Base-by-base conservation (phyloP, 2,888 invertebrate genomes). In the Acholoe squamosa region DNA sequence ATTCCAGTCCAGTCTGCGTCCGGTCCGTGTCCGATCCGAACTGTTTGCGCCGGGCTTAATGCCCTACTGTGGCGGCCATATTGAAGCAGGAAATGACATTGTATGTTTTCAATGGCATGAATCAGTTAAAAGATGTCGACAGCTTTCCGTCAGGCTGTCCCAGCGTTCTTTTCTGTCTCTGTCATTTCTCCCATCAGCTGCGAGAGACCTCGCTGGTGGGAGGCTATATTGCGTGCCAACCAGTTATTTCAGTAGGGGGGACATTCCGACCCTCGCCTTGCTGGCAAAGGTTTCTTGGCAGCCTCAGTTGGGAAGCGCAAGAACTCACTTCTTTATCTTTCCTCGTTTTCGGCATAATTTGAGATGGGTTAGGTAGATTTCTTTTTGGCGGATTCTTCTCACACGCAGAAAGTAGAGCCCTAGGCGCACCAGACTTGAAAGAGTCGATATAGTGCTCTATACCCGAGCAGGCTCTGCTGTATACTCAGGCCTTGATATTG, bases 251-350 rank as follows among this genome's bases (percentile, higher is more conserved):
- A 33, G 34, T 33, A 19, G 0, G 12, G 22, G 25, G 80, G 80
- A 80, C 80, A 43, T 80, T 43, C 43, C 80, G 80, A 43, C 80
- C 80, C 34, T 19, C 16, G 34, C 76, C 19, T 0, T 19, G 80
- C 43, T 80, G 80, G 80, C 80, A 80, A 19, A 12, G 80, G 34
- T 19, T 34, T 80, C 80, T 80, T 80, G 56, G 86, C 86, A 86
- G 28, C 28, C 28, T 86, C 86, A 25, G 0, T 52, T 0, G 54
- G 28, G 86, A 52, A 56, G 86, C 86, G 28, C 56, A 86, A 54
- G 80, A 33, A 80, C 34, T 33, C n/a, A n/a, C 14, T n/a, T 61
- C 61, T 61, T 61, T 19, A 61, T 61, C n/a, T 61, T 61, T 61
- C 19, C 61, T n/a, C 61, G 71, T 28, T 71, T 71, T 28, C 71